phyloP scores from a whole-genome alignment of 2,888 invertebrate genomes.

The Dicycla oo region DNA sequence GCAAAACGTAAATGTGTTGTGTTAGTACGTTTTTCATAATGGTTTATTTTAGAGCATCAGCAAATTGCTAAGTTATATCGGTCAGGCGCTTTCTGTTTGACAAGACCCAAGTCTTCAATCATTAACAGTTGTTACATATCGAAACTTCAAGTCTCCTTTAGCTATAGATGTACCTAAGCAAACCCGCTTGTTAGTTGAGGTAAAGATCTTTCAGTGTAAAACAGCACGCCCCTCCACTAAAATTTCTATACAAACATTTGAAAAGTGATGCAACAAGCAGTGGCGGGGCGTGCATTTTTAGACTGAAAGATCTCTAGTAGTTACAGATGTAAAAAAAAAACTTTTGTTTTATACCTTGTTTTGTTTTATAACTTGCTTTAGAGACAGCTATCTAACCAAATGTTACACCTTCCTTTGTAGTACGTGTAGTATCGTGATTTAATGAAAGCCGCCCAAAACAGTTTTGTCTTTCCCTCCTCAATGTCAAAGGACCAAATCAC shows the following conservation, averaged over 20 bases:
- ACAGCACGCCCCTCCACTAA: too few relatives aligned
- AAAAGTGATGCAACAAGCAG: too few relatives aligned
- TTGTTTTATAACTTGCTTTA: not conserved
- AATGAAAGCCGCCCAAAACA: not conserved
- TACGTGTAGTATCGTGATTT: too few relatives aligned
- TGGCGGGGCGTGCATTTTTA: too few relatives aligned
- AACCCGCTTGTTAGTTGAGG: not conserved
- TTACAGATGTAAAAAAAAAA: not conserved
- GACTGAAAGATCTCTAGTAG: too few relatives aligned
- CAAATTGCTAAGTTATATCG: slow-evolving; percentile 12
- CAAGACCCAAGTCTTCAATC: too few relatives aligned
- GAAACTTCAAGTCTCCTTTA: not conserved
- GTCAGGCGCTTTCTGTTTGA: slow-evolving; percentile 16
- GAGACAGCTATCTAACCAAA: not conserved
- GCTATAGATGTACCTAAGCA: not conserved
- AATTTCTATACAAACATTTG: too few relatives aligned
- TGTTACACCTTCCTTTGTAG: not conserved
- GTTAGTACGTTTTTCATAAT: not conserved
- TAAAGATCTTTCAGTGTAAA: too few relatives aligned
- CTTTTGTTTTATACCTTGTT: too few relatives aligned
- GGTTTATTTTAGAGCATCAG: not conserved
- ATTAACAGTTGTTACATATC: not conserved
- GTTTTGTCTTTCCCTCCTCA: not conserved
- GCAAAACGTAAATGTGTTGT: not conserved
- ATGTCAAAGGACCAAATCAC: not conserved